A percentile compares a stretch with the other conserved stretches of the same genome.
phyloP scores from a whole-genome alignment of 2,113 vertebrate species.

The Entelurus aequoreus region DNA sequence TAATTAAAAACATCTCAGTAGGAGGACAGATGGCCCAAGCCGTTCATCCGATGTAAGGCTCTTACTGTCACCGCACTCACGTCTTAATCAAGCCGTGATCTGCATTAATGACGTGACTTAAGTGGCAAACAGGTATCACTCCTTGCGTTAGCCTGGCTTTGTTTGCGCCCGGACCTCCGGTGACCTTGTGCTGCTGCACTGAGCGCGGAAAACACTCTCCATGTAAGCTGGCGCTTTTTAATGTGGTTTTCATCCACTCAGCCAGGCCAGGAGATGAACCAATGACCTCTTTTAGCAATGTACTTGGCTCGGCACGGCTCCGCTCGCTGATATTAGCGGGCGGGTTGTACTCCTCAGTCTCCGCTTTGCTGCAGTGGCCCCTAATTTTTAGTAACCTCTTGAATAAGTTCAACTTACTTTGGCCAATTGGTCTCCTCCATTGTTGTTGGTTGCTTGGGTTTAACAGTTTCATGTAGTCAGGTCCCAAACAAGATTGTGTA shows the following conservation, averaged over 20 bases:
- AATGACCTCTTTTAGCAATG: too few species aligned
- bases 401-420: neutral
- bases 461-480: neutral
- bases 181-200: constrained; percentile 22
- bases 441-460: neutral
- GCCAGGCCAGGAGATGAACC: neutral
- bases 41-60: constrained; percentile 65
- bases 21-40: constrained; percentile 67
- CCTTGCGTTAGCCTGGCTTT: constrained; percentile 46
- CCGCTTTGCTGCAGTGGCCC: neutral
- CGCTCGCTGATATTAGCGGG: too few species aligned
- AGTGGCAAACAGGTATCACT: constrained; percentile 70
- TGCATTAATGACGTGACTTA: constrained; percentile 71
- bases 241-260: constrained; percentile 8
- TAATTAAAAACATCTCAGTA: constrained; percentile 69
- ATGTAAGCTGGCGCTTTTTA: constrained; percentile 9
- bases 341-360: neutral
- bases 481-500: too few species aligned
- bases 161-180: constrained; percentile 22
- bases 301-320: too few species aligned
- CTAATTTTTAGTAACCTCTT: neutral
- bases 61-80: constrained; percentile 66
- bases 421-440: neutral
- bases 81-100: constrained; percentile 73
- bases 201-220: constrained; percentile 27